These are phyloP conservation scores for Popillia japonica DNA, from an alignment of 1,140 invertebrate species.

Conservation along the genomic window DNA sequence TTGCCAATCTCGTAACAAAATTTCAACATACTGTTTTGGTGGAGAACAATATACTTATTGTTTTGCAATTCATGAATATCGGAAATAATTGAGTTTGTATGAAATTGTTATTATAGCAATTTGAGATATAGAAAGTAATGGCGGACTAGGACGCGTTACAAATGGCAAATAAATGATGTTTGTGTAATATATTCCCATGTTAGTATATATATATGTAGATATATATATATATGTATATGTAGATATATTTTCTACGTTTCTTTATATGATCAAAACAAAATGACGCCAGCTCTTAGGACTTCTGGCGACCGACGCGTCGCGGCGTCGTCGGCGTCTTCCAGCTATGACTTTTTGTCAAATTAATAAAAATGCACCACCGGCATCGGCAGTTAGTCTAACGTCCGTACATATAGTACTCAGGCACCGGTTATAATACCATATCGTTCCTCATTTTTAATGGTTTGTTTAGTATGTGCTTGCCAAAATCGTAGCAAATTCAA, in stretches of 20 bases:
- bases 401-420: not conserved
- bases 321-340: conserved; percentile 25
- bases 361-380: conserved; percentile 23
- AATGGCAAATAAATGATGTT: conserved; percentile 11
- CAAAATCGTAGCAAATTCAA: not conserved
- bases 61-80: not conserved
- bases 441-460: not conserved
- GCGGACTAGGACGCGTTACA: not conserved
- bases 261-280: conserved; percentile 34
- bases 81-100: not conserved
- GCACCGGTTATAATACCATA: not conserved
- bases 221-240: conserved; percentile 1
- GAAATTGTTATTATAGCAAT: not conserved
- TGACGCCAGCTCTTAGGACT: conserved; percentile 25
- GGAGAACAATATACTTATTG: no score
- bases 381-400: conserved; percentile 12
- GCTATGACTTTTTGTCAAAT: conserved; percentile 30
- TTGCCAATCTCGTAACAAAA: no score
- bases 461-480: not conserved
- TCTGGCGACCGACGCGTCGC: conserved; percentile 25
- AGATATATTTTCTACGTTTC: conserved; percentile 2
- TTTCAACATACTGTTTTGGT: no score
- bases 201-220: not conserved
- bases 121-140: not conserved
- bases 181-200: not conserved